Evolutionary conservation across 2,797 vertebrate species (phyloP), one percentile per base, ranked within the genome.

Genomic region (Tachyglossus aculeatus): DNA sequence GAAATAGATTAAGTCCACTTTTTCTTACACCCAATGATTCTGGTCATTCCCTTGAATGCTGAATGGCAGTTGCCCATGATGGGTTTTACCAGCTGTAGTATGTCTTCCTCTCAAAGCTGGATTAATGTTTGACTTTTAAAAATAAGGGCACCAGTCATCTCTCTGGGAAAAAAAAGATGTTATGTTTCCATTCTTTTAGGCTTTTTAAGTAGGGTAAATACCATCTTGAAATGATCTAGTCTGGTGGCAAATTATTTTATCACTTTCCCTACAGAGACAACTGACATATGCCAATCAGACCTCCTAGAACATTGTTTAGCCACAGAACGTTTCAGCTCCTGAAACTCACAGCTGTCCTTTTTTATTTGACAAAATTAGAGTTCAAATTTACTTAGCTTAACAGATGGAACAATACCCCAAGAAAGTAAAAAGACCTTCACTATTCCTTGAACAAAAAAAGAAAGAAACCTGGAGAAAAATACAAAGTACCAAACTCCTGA

Each of bases 271-370:
- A 65, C 69, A 77, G 82, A 86, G 51, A 63, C 2, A 77, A 60
- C 34, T 85, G 72, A 78, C 74, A 84, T 41, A 4, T 80, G 76
- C 18, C 81, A 88, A 74, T 87, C 73, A 86, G 55, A 61, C 47
- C 54, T 37, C 9, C 13, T n/a, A 84, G 81, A 80, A 57, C 1
- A 1, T 50, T 70, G 12, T 81, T 78, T 78, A 32, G 19, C 32
- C 63, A 27, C 16, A 40, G 22, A 71, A 7, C 2, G 58, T 32
- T 58, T 15, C 47, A 0, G 40, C 54, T 54, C 43, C 48, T 72
- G 63, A 38, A 58, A 71, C 71, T 54, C 70, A 41, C n/a, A n/a
- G n/a, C n/a, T n/a, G n/a, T n/a, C n/a, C n/a, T n/a, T n/a, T n/a
- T n/a, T n/a, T n/a, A n/a, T n/a, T n/a, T n/a, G n/a, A n/a, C n/a